Percentiles rank a stretch among this genome's conserved stretches.
Conservation (phyloP, 2,888 invertebrate genomes). For the Thelaira solivaga region DNA sequence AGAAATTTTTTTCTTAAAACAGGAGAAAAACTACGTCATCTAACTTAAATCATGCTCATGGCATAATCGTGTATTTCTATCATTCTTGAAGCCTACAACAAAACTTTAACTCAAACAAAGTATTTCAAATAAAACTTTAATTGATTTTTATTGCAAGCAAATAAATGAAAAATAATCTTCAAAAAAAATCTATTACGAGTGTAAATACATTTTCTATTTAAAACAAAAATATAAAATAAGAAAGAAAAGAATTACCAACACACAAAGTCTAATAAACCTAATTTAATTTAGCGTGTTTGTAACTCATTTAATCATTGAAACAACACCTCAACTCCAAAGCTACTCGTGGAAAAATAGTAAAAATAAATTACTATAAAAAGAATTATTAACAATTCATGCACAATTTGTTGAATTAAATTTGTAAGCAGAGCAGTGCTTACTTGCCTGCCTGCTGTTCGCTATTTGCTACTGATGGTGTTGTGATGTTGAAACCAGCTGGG, state of each 20-base stretch:
- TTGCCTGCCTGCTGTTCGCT: background rate
- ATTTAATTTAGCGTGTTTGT: slow-evolving; percentile 75
- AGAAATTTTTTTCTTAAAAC: too few species aligned
- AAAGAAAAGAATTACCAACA: background rate
- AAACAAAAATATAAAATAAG: background rate
- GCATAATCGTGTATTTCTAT: too few species aligned
- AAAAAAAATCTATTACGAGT: too few species aligned
- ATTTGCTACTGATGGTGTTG: slow-evolving; percentile 33
- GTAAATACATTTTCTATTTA: background rate
- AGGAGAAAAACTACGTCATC: too few species aligned
- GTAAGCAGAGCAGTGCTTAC: slow-evolving; percentile 37
- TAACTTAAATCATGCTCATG: too few species aligned
- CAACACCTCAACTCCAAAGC: slow-evolving; percentile 46
- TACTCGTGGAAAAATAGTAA: slow-evolving; percentile 38
- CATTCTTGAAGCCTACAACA: too few species aligned
- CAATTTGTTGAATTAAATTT: slow-evolving; percentile 57
- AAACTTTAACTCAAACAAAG: too few species aligned
- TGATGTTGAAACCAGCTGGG: slow-evolving; percentile 42
- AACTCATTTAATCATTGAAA: slow-evolving; percentile 73
- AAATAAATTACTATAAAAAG: slow-evolving; percentile 24
- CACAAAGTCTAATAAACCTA: slow-evolving; percentile 56
- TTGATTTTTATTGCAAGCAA: too few species aligned
- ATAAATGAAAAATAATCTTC: too few species aligned
- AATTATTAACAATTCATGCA: slow-evolving; percentile 54
- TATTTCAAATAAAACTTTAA: too few species aligned